A percentile compares a stretch with the other conserved stretches of the same genome.
These are phyloP conservation scores for Cataglyphis altisquamis DNA, from an alignment of 2,888 invertebrate genomes.

Conservation along the genomic window DNA sequence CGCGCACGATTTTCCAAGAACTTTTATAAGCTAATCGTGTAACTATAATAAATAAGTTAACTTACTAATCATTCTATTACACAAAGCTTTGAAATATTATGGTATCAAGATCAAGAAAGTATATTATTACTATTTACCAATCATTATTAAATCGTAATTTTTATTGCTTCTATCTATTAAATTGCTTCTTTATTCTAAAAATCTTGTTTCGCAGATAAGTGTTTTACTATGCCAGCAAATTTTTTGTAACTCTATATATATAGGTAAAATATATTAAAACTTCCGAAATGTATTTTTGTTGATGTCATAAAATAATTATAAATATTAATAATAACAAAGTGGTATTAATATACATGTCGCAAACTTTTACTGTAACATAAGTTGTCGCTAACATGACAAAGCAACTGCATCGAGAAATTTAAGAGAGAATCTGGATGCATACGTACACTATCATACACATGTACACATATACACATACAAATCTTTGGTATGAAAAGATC, in stretches of 20 bases:
- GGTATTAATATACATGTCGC: constrained; percentile 13
- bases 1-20: background rate
- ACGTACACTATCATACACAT: background rate
- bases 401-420: background rate
- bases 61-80: constrained; percentile 1
- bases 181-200: background rate
- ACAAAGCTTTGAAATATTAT: background rate
- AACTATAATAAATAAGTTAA: background rate
- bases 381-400: constrained; percentile 1
- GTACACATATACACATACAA: background rate
- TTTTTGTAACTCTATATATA: background rate
- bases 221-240: background rate
- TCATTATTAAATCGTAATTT: constrained; percentile 7
- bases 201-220: background rate
- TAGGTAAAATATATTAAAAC: constrained; percentile 14
- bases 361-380: constrained; percentile 5
- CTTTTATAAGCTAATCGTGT: background rate
- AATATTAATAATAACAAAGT: background rate
- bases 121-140: background rate
- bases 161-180: background rate
- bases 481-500: background rate
- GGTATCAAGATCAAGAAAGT: background rate
- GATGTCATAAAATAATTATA: constrained; percentile 1
- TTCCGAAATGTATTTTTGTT: constrained; percentile 2
- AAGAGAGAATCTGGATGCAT: background rate